phyloP scores from a whole-genome alignment of 2,888 invertebrate species.

The Cordilura impudica region DNA sequence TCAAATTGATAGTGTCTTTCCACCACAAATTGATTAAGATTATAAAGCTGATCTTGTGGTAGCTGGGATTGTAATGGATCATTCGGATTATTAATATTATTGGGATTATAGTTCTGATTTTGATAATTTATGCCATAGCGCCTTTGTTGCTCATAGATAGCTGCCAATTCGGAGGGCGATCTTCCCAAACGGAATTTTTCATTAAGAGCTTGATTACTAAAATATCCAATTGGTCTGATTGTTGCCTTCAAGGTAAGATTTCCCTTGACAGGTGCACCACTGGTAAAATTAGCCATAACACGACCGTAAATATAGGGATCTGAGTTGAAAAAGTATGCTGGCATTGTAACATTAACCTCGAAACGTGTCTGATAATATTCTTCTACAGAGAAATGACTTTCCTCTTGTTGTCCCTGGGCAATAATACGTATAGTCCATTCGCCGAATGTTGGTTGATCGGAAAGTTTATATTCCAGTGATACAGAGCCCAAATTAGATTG shows the following conservation, averaged over 20 bases:
- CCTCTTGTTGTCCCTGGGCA: conserved; percentile 93
- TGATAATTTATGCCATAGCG: conserved; percentile 66
- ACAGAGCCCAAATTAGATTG: conserved; percentile 96
- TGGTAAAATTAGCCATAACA: conserved; percentile 96
- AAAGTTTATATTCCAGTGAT: conserved; percentile 92
- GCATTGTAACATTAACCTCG: conserved; percentile 96
- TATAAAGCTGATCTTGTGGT: conserved; percentile 73
- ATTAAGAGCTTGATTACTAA: conserved; percentile 80
- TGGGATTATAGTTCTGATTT: conserved; percentile 65
- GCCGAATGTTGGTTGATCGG: conserved; percentile 94
- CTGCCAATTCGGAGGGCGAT: conserved; percentile 70
- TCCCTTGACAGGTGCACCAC: conserved; percentile 92
- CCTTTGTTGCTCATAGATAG: conserved; percentile 66
- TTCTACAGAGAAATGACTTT: conserved; percentile 91
- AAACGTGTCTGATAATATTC: conserved; percentile 97
- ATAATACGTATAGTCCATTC: conserved; percentile 94
- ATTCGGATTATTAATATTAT: conserved; percentile 48
- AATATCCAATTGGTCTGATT: conserved; percentile 83
- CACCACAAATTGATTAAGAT: conserved; percentile 80
- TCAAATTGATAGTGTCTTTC: conserved; percentile 89
- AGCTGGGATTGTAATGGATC: conserved; percentile 59
- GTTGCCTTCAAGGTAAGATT: conserved; percentile 92
- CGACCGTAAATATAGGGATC: conserved; percentile 90
- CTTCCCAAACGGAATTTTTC: conserved; percentile 79
- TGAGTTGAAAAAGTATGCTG: conserved; percentile 93